These are phyloP conservation scores for Hypena proboscidalis DNA, from an alignment of 2,888 invertebrate genomes.

Conservation along the genomic window DNA sequence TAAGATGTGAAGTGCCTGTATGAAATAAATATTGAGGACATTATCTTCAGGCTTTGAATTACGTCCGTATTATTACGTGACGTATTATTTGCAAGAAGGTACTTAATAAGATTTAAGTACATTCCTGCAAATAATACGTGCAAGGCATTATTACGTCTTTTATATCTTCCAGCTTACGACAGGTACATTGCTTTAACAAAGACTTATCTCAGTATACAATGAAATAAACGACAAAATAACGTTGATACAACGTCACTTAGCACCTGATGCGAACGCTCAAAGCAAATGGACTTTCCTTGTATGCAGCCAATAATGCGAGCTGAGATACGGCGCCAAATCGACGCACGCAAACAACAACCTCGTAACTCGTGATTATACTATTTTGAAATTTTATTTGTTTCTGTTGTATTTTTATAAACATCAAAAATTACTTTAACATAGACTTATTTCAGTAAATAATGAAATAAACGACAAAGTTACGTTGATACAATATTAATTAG, in stretches of 20 bases:
- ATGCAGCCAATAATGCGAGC: slow-evolving; percentile 40
- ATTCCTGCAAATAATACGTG: too few relatives aligned
- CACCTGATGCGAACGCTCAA: slow-evolving; percentile 26
- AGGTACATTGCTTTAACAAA: too few relatives aligned
- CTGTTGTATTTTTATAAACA: too few relatives aligned
- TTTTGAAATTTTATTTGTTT: neutral
- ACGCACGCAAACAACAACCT: slow-evolving; percentile 1
- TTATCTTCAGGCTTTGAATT: too few relatives aligned
- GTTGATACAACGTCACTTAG: slow-evolving; percentile 23
- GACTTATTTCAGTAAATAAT: slow-evolving; percentile 9
- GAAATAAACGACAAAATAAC: slow-evolving; percentile 18
- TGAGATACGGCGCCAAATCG: slow-evolving; percentile 12
- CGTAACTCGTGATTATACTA: slow-evolving; percentile 14
- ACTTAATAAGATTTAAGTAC: too few relatives aligned
- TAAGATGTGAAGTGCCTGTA: too few relatives aligned
- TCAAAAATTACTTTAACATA: too few relatives aligned
- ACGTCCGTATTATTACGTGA: too few relatives aligned
- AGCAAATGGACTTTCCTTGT: slow-evolving; percentile 52
- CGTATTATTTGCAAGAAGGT: too few relatives aligned
- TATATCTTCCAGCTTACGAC: too few relatives aligned
- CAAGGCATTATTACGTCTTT: too few relatives aligned
- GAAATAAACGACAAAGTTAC: slow-evolving; percentile 18
- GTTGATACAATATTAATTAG: slow-evolving; percentile 23
- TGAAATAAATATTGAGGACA: too few relatives aligned
- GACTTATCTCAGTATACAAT: slow-evolving; percentile 9